phyloP scores from a whole-genome alignment of 2,888 invertebrate species.

The Lasius fuliginosus region DNA sequence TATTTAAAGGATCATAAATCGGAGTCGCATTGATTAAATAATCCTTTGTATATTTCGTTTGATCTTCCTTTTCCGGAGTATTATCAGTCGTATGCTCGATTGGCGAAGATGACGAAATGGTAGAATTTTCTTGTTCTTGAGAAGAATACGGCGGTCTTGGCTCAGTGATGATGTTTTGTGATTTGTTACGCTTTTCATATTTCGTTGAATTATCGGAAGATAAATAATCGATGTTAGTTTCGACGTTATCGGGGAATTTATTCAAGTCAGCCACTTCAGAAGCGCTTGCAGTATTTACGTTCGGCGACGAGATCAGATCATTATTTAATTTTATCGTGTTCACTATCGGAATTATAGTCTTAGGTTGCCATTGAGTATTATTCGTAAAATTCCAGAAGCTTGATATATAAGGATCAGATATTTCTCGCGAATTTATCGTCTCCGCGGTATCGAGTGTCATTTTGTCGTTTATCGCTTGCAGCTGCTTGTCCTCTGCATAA shows the following conservation, averaged over 20 bases:
- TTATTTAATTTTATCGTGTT: slow-evolving; percentile 60
- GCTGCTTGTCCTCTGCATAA: neutral
- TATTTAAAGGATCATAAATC: slow-evolving; percentile 75
- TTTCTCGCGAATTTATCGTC: neutral
- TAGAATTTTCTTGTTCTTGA: slow-evolving; percentile 8
- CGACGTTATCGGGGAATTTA: slow-evolving; percentile 43
- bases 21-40: slow-evolving; percentile 59
- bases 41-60: slow-evolving; percentile 54
- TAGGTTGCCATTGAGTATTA: slow-evolving; percentile 24
- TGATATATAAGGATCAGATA: slow-evolving; percentile 18
- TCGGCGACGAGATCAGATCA: slow-evolving; percentile 27
- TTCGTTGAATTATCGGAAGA: neutral
- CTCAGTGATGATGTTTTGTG: neutral
- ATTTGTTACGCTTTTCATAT: neutral
- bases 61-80: slow-evolving; percentile 57
- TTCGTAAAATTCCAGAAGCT: neutral
- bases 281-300: neutral
- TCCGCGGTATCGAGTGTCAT: neutral
- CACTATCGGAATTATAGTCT: neutral
- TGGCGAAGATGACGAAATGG: neutral
- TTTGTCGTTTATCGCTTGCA: neutral
- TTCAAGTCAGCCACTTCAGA: slow-evolving; percentile 65
- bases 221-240: neutral
- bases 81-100: neutral
- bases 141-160: neutral